phyloP scores from a whole-genome alignment of 2,888 invertebrate species.

The Parthenolecanium corni region DNA sequence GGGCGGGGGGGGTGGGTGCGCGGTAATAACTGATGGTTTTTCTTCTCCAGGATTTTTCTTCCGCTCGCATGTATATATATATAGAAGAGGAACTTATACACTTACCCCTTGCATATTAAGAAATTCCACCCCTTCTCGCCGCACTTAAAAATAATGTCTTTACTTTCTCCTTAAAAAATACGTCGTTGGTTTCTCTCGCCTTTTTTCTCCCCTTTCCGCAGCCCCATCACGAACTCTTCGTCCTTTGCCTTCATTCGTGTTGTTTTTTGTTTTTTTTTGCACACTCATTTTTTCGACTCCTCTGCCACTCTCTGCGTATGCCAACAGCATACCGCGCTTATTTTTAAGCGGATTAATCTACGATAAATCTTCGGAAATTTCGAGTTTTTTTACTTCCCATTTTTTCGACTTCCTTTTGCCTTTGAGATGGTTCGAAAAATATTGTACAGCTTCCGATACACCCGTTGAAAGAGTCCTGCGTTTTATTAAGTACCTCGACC shows the following conservation, averaged over 20 bases:
- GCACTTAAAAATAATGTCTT: constrained; percentile 17
- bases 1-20: neutral
- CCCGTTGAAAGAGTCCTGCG: too few species aligned
- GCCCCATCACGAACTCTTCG: too few species aligned
- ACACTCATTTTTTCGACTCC: too few species aligned
- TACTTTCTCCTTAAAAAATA: constrained; percentile 11
- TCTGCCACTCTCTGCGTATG: neutral
- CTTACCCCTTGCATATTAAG: constrained; percentile 28
- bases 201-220: neutral
- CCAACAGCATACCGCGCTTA: neutral
- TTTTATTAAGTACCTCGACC: too few species aligned
- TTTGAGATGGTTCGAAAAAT: too few species aligned
- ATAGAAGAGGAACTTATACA: constrained; percentile 23
- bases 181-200: neutral
- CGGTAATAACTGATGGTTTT: constrained; percentile 27
- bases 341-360: constrained; percentile 28
- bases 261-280: too few species aligned
- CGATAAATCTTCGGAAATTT: constrained; percentile 23
- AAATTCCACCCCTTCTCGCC: constrained; percentile 2
- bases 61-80: constrained; percentile 24
- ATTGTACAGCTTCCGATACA: too few species aligned
- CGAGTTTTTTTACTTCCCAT: constrained; percentile 1
- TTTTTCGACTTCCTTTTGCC: neutral
- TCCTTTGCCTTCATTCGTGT: too few species aligned
- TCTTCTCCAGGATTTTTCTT: constrained; percentile 28